These are phyloP conservation scores for Drosophila subquinaria DNA, from an alignment of 2,888 invertebrate species.

Conservation along the genomic window DNA sequence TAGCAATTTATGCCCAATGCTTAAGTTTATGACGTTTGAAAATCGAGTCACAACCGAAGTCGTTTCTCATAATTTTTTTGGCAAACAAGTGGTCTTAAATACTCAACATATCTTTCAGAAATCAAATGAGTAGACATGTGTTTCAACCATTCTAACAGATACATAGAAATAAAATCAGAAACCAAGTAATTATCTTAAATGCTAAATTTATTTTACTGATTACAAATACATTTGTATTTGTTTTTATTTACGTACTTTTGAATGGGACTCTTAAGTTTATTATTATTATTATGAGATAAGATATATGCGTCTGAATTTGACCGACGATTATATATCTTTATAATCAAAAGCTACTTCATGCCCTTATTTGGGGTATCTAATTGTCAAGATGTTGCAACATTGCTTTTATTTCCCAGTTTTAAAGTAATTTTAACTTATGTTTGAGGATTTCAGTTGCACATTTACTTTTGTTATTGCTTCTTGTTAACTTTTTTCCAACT, in stretches of 20 bases:
- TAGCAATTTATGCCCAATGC: constrained; percentile 31
- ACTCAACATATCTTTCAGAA: constrained; percentile 25
- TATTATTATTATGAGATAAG: background rate
- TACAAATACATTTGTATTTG: background rate
- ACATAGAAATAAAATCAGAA: constrained; percentile 6
- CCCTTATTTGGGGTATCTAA: background rate
- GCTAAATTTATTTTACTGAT: background rate
- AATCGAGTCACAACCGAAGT: constrained; percentile 8
- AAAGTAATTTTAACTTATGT: background rate
- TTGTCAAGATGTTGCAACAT: background rate
- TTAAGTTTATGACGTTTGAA: constrained; percentile 41
- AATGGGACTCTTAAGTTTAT: background rate
- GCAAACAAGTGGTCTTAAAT: constrained; percentile 4
- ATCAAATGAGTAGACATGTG: constrained; percentile 18
- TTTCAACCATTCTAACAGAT: constrained; percentile 4
- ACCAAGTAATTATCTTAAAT: constrained; percentile 9
- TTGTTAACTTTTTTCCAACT: constrained; percentile 27
- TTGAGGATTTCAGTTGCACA: constrained; percentile 2
- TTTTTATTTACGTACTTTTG: background rate
- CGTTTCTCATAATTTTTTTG: constrained; percentile 27
- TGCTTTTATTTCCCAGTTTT: background rate
- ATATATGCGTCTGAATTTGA: background rate
- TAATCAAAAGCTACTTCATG: no score
- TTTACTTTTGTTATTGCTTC: constrained; percentile 21
- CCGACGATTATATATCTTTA: background rate